These are phyloP conservation scores for Coendou prehensilis DNA, from an alignment of 2,797 vertebrate species.

Conservation along the genomic window DNA sequence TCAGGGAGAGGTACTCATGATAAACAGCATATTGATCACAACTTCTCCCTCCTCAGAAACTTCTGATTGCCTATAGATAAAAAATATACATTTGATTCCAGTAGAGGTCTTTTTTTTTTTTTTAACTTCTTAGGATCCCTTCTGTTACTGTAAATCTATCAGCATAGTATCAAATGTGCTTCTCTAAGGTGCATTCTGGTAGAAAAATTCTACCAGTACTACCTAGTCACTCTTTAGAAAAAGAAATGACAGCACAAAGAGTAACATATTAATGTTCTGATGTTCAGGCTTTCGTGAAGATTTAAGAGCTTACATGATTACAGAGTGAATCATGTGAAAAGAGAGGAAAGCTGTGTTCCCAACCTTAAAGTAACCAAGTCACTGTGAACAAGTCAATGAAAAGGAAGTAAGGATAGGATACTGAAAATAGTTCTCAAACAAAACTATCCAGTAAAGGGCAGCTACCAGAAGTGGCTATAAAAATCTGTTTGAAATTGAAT, in stretches of 20 bases:
- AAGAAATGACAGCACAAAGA: slow-evolving; percentile 43
- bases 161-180: slow-evolving; percentile 38
- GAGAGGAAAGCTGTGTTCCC: background rate
- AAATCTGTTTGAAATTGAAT: slow-evolving; percentile 26
- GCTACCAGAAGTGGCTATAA: background rate
- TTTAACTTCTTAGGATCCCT: background rate
- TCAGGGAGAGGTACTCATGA: slow-evolving; percentile 23
- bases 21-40: background rate
- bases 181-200: slow-evolving; percentile 30
- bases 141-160: slow-evolving; percentile 31
- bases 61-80: background rate
- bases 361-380: slow-evolving; percentile 8
- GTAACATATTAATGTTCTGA: background rate
- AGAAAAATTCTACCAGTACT: slow-evolving; percentile 40
- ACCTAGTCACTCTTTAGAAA: background rate
- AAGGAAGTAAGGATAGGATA: background rate
- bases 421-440: slow-evolving; percentile 42
- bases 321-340: slow-evolving; percentile 36
- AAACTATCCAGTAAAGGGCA: background rate
- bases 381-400: slow-evolving; percentile 23
- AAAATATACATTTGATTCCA: background rate
- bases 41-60: background rate
- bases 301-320: slow-evolving; percentile 15
- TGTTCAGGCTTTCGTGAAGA: slow-evolving; percentile 26
- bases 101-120: background rate